Evolutionary conservation across 2,888 invertebrate species (phyloP).

Genomic region (Pristionchus maxplancki): DNA sequence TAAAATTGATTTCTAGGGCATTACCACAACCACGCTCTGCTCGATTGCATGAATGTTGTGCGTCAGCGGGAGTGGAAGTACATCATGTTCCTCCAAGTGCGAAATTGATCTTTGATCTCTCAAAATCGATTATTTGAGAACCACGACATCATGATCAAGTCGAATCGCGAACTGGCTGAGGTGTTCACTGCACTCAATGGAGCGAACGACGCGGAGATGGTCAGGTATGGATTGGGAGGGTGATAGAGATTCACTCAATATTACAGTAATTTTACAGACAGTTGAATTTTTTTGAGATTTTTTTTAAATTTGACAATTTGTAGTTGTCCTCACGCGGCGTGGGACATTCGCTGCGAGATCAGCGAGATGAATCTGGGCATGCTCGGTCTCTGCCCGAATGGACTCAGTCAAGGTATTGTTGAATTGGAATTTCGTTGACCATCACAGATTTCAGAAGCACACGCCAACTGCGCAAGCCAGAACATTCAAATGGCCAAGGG

Average conservation of each 20-base stretch:
- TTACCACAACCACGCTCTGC: not conserved
- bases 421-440: too few species aligned
- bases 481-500: conserved; percentile 1
- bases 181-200: conserved; percentile 21
- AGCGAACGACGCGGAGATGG: conserved; percentile 33
- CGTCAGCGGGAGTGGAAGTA: not conserved
- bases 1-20: not conserved
- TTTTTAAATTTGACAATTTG: too few species aligned
- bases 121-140: not conserved
- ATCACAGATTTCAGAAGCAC: not conserved
- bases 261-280: too few species aligned
- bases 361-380: conserved; percentile 39
- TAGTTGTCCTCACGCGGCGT: not conserved
- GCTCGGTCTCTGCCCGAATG: not conserved
- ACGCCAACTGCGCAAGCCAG: not conserved
- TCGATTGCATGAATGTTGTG: not conserved
- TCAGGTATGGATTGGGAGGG: not conserved
- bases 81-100: conserved; percentile 3
- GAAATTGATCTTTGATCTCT: not conserved
- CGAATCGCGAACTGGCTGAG: not conserved
- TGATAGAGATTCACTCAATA: too few species aligned
- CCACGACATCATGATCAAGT: conserved; percentile 45
- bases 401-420: not conserved
- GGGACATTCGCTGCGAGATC: conserved; percentile 38
- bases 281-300: too few species aligned